phyloP scores from a whole-genome alignment of 2,888 invertebrate species.

The Clistopyga incitator region DNA sequence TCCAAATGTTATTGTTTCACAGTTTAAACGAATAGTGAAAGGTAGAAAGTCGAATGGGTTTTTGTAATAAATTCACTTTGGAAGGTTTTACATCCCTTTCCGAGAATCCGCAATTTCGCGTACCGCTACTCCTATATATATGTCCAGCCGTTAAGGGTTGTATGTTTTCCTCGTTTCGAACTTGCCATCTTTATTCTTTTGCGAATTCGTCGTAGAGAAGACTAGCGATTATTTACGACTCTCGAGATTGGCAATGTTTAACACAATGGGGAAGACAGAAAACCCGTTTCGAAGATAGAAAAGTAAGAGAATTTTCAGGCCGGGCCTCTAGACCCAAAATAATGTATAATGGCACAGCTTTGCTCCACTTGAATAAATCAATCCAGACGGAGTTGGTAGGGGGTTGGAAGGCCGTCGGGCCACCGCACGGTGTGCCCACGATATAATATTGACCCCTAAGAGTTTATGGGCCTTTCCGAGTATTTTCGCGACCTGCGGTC shows the following conservation, averaged over 20 bases:
- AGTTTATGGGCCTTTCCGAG: slow-evolving; percentile 47
- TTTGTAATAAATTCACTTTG: not conserved
- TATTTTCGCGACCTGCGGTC: slow-evolving; percentile 49
- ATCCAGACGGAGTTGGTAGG: slow-evolving; percentile 57
- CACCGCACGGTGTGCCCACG: not conserved
- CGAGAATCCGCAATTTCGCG: slow-evolving; percentile 34
- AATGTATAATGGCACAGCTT: slow-evolving; percentile 64
- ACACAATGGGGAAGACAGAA: slow-evolving; percentile 43
- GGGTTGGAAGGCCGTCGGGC: not conserved
- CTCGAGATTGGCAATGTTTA: slow-evolving; percentile 19
- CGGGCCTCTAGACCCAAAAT: slow-evolving; percentile 34
- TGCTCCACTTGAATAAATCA: slow-evolving; percentile 80
- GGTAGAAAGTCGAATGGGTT: not conserved
- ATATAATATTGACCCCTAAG: slow-evolving; percentile 39
- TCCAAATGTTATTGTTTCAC: not conserved
- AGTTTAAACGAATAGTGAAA: not conserved
- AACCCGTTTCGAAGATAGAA: slow-evolving; percentile 13
- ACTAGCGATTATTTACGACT: slow-evolving; percentile 59
- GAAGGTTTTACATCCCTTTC: slow-evolving; percentile 2
- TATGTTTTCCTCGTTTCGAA: slow-evolving; percentile 46
- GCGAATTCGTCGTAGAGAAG: slow-evolving; percentile 32
- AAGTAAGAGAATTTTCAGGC: slow-evolving; percentile 29
- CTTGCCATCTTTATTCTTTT: slow-evolving; percentile 40
- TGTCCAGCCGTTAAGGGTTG: slow-evolving; percentile 43
- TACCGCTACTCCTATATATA: slow-evolving; percentile 25